These are phyloP conservation scores for Plemyria rubiginata DNA, from an alignment of 2,888 invertebrate genomes.

Conservation along the genomic window DNA sequence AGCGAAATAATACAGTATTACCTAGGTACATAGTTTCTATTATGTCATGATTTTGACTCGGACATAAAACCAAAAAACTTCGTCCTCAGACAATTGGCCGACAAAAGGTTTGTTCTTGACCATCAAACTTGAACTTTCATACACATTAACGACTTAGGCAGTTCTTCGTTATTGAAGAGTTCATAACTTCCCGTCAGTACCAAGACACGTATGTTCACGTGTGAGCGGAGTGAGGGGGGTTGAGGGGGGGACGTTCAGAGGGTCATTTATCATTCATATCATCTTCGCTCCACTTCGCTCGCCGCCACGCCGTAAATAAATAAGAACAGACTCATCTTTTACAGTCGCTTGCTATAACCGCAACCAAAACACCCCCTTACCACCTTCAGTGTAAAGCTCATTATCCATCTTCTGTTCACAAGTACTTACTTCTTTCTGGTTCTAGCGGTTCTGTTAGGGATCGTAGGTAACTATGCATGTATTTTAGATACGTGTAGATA, in stretches of 20 bases:
- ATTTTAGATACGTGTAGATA: constrained; percentile 75
- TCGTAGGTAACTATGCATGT: constrained; percentile 77
- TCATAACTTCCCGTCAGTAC: constrained; percentile 71
- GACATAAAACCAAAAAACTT: constrained; percentile 15
- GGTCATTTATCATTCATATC: constrained; percentile 86
- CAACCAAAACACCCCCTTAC: constrained; percentile 43
- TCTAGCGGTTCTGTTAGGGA: constrained; percentile 57
- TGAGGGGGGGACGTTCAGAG: constrained; percentile 63
- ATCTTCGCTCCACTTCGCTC: constrained; percentile 86
- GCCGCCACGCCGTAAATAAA: constrained; percentile 85
- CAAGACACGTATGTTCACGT: constrained; percentile 76
- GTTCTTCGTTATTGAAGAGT: constrained; percentile 61
- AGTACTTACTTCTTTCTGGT: constrained; percentile 50
- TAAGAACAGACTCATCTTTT: constrained; percentile 85
- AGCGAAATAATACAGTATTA: too few species aligned
- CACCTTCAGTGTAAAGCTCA: constrained; percentile 37
- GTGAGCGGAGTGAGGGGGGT: constrained; percentile 63
- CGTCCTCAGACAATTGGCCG: constrained; percentile 21
- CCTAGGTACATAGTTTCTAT: not conserved
- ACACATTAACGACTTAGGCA: constrained; percentile 55
- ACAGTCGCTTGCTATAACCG: constrained; percentile 63
- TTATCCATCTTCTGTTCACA: constrained; percentile 37
- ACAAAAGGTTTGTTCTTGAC: constrained; percentile 29
- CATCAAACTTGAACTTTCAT: constrained; percentile 38
- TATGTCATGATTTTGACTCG: not conserved